A percentile compares a stretch with the other conserved stretches of the same genome.
Evolutionary conservation across 2,888 invertebrate species (phyloP).

Genomic region (Cataglyphis albicans): DNA sequence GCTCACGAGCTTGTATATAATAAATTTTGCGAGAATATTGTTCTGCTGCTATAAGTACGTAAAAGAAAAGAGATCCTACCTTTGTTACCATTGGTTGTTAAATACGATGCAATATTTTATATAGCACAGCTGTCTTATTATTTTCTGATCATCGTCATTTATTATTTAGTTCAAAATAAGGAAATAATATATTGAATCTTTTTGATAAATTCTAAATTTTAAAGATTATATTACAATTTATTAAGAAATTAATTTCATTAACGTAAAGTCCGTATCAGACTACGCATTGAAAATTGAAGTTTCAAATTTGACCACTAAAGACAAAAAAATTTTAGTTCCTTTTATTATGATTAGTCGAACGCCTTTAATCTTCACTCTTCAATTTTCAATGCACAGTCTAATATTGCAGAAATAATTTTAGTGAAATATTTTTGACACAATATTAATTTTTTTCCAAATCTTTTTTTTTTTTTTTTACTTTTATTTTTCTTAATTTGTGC

Average conservation of each 20-base stretch:
- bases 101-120: conserved; percentile 78
- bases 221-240: neutral
- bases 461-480: too few relatives aligned
- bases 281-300: too few relatives aligned
- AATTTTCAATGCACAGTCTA: too few relatives aligned
- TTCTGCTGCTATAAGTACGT: conserved; percentile 79
- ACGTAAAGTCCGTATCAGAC: too few relatives aligned
- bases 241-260: neutral
- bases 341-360: too few relatives aligned
- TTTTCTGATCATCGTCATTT: neutral
- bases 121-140: conserved; percentile 55
- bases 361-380: too few relatives aligned
- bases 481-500: too few relatives aligned
- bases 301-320: too few relatives aligned
- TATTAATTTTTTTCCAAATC: too few relatives aligned
- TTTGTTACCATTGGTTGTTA: conserved; percentile 84
- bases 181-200: neutral
- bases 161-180: neutral
- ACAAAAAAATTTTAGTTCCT: too few relatives aligned
- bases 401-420: too few relatives aligned
- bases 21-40: conserved; percentile 69
- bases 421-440: too few relatives aligned
- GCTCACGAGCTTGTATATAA: conserved; percentile 68
- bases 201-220: neutral
- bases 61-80: conserved; percentile 78